Evolutionary conservation across 2,888 invertebrate genomes (phyloP).

Genomic region (Drosophila nr. perissopoda): DNA sequence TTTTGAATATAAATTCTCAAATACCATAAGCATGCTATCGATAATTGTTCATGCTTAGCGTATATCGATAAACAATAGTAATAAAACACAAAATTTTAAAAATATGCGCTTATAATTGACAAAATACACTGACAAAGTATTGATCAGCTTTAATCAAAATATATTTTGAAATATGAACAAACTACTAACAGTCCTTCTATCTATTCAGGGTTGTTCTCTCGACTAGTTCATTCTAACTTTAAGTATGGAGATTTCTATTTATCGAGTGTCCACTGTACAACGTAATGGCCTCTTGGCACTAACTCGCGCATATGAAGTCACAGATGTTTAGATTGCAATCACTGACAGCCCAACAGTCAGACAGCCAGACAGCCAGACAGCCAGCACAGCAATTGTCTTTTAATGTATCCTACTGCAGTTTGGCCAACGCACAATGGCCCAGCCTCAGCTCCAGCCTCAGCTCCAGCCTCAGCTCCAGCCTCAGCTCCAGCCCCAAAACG

Average conservation of each 20-base stretch:
- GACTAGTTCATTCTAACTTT: background rate
- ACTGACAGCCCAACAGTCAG: conserved; percentile 8
- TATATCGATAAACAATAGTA: background rate
- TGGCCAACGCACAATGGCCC: conserved; percentile 68
- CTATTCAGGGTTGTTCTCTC: background rate
- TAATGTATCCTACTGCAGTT: conserved; percentile 54
- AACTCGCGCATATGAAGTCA: conserved; percentile 37
- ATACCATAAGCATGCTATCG: background rate
- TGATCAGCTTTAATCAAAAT: background rate
- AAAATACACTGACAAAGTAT: background rate
- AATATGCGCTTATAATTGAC: background rate
- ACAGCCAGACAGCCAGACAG: background rate
- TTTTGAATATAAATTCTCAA: background rate
- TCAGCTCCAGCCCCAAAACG: conserved; percentile 21
- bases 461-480: too few relatives aligned
- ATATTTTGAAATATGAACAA: background rate
- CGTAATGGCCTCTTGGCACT: conserved; percentile 35
- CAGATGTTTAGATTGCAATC: conserved; percentile 57
- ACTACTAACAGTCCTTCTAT: background rate
- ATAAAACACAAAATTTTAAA: background rate
- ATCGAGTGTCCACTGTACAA: conserved; percentile 19
- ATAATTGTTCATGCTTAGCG: background rate
- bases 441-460: conserved; percentile 34
- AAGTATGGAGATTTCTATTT: background rate
- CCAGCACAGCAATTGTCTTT: conserved; percentile 62